phyloP scores from a whole-genome alignment of 2,797 vertebrate genomes.

The Mergus octosetaceus region DNA sequence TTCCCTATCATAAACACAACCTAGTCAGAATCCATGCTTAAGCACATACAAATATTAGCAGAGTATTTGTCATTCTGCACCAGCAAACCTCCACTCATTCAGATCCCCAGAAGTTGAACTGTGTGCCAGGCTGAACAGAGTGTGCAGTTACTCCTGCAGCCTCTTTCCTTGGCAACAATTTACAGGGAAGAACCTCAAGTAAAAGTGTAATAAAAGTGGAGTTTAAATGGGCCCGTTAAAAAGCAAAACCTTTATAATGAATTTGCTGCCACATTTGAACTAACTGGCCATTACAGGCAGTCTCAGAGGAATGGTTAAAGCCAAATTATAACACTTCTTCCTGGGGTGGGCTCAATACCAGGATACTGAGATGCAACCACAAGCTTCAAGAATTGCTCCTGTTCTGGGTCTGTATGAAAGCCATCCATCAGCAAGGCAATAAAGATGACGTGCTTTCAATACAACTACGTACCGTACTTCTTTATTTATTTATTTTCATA shows the following conservation, averaged over 20 bases:
- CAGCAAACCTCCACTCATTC: not conserved
- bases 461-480: not conserved
- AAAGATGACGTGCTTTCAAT: not conserved
- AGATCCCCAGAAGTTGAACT: not conserved
- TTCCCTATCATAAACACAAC: not conserved
- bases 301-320: not conserved
- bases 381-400: not conserved
- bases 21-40: not conserved
- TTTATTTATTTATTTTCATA: not conserved
- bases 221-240: not conserved
- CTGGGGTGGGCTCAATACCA: not conserved
- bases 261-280: not conserved
- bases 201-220: not conserved
- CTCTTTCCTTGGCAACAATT: not conserved
- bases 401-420: not conserved
- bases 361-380: not conserved
- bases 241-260: not conserved
- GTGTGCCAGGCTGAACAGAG: not conserved
- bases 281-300: not conserved
- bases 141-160: not conserved
- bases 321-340: not conserved
- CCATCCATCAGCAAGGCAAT: not conserved
- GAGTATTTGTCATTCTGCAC: not conserved
- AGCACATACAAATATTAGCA: not conserved
- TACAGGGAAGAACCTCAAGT: not conserved